These are phyloP conservation scores for Dinoponera quadriceps DNA, from an alignment of 1,140 invertebrate genomes.

Conservation along the genomic window DNA sequence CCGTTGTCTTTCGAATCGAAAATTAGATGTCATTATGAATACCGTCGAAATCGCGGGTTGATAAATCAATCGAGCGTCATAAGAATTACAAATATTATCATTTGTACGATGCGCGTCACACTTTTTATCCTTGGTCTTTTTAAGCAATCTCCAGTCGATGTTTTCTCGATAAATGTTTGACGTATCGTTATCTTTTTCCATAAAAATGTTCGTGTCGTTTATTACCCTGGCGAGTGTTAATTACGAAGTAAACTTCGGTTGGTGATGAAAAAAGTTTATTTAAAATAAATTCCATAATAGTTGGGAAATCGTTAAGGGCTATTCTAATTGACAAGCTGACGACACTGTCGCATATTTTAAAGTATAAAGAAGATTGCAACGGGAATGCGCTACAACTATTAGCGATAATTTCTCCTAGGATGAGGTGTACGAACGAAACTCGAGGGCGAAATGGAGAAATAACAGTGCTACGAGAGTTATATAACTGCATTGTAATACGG, in stretches of 20 bases:
- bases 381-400: slow-evolving; percentile 8
- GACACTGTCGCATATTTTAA: background rate
- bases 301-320: background rate
- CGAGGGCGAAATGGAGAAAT: slow-evolving; percentile 39
- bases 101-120: background rate
- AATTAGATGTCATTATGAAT: background rate
- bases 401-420: slow-evolving; percentile 26
- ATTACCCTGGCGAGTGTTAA: background rate
- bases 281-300: background rate
- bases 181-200: background rate
- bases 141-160: background rate
- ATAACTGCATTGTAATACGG: slow-evolving; percentile 28
- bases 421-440: slow-evolving; percentile 28
- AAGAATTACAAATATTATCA: slow-evolving; percentile 1
- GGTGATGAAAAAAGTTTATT: background rate
- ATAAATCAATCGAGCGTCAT: background rate
- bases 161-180: background rate
- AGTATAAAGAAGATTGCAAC: slow-evolving; percentile 4
- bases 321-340: background rate
- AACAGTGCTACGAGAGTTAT: slow-evolving; percentile 24
- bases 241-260: background rate
- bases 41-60: slow-evolving; percentile 10
- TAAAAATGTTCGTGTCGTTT: background rate
- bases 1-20: background rate
- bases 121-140: background rate